Conservation (phyloP, 1,140 invertebrate genomes). For the Phocides pigmalion region DNA sequence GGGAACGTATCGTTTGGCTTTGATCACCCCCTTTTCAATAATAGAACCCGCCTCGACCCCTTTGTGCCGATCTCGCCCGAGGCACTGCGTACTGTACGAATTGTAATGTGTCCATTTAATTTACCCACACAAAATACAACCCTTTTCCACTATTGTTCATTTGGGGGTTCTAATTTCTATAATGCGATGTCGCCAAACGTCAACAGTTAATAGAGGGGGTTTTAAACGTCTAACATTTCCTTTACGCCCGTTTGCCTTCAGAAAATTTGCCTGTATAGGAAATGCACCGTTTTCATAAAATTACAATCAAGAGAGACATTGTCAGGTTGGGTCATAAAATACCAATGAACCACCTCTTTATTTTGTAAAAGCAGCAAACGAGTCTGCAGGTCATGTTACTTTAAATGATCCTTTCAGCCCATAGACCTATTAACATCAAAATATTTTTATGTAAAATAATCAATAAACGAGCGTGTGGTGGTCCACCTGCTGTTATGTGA, state of each 20-base stretch:
- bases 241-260: neutral
- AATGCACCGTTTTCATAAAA: neutral
- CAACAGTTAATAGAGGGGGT: conserved; percentile 32
- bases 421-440: too few species aligned
- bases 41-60: conserved; percentile 60
- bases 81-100: conserved; percentile 48
- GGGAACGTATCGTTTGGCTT: conserved; percentile 76
- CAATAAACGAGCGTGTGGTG: too few species aligned
- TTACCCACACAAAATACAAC: conserved; percentile 59
- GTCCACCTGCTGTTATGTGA: too few species aligned
- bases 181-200: conserved; percentile 51
- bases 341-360: too few species aligned
- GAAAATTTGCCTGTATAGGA: too few species aligned
- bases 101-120: conserved; percentile 77
- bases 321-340: too few species aligned
- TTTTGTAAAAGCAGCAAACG: too few species aligned
- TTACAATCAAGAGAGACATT: too few species aligned
- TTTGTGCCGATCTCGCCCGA: conserved; percentile 61
- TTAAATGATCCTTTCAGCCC: too few species aligned
- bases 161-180: conserved; percentile 54
- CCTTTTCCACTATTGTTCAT: conserved; percentile 58
- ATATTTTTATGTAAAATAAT: too few species aligned
- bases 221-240: conserved; percentile 11
- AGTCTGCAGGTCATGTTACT: too few species aligned
- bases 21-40: conserved; percentile 81